Conservation (phyloP, 2,797 vertebrate genomes). For the Carcharodon carcharias region DNA sequence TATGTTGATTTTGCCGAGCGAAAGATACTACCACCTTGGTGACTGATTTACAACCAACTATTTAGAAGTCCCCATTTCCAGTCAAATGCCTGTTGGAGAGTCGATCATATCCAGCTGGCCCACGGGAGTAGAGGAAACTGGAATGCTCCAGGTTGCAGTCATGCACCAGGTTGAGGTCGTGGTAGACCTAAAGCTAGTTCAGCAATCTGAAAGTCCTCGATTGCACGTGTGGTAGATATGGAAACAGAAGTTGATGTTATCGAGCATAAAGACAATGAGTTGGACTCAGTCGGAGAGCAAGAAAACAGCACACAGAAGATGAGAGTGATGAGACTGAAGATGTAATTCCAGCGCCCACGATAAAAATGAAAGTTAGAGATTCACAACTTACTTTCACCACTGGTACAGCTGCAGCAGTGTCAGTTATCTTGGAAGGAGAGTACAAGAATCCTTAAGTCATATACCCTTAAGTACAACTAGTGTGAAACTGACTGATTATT, state of each 20-base stretch:
- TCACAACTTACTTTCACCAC: no score
- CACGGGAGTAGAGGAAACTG: background rate
- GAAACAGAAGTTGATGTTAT: no score
- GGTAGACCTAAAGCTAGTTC: background rate
- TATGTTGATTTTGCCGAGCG: no score
- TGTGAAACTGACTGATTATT: background rate
- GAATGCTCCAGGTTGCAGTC: background rate
- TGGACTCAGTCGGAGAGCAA: background rate
- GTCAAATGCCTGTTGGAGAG: background rate
- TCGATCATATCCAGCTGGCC: background rate
- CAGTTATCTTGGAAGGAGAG: no score
- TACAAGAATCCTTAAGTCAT: no score
- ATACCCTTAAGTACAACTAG: background rate
- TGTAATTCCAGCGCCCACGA: background rate
- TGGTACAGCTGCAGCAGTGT: no score
- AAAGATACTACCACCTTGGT: no score
- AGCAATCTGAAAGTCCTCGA: no score
- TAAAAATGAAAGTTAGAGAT: no score
- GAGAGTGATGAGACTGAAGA: background rate
- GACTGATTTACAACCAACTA: no score
- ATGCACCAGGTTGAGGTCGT: background rate
- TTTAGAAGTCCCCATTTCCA: no score
- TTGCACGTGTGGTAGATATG: background rate
- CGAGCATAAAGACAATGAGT: background rate
- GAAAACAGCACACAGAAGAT: background rate